Base-by-base conservation (phyloP, 2,888 invertebrate species). In the Hypomecis atomaria region DNA sequence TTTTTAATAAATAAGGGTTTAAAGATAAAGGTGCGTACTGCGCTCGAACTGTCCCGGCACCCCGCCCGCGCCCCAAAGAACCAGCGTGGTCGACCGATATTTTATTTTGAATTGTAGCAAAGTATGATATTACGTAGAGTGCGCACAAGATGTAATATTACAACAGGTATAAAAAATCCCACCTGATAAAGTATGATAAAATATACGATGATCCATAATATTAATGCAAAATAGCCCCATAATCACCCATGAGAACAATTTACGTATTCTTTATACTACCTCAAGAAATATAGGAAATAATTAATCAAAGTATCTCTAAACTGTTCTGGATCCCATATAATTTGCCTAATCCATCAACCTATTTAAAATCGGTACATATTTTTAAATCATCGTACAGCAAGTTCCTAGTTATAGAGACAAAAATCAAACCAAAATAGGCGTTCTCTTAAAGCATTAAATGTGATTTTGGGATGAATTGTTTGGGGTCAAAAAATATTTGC, bases 1-100 rank as follows among this genome's bases (percentile, higher is more conserved):
- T 94, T 93, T 95, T 95, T 89, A 95, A 85, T 86, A 92, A 85
- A 65, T 86, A 91, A 40, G 87, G 82, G 75, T 96, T 95, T 89
- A 96, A 59, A 0, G 84, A 85, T 80, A 95, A 70, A n/a, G n/a
- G n/a, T n/a, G n/a, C n/a, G n/a, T n/a, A n/a, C n/a, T n/a, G n/a
- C n/a, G n/a, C n/a, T n/a, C n/a, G n/a, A n/a, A n/a, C n/a, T n/a
- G n/a, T n/a, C n/a, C n/a, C n/a, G n/a, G n/a, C n/a, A n/a, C n/a
- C n/a, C n/a, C n/a, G n/a, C n/a, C n/a, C n/a, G n/a, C n/a, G n/a
- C n/a, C n/a, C n/a, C n/a, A n/a, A n/a, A n/a, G n/a, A n/a, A n/a
- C n/a, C n/a, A n/a, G n/a, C n/a, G n/a, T n/a, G n/a, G n/a, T n/a
- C n/a, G n/a, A n/a, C n/a, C n/a, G n/a, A n/a, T n/a, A n/a, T n/a